A percentile compares a stretch with the other conserved stretches of the same genome.
phyloP scores from a whole-genome alignment of 2,888 invertebrate genomes.

The Orthosia gothica region DNA sequence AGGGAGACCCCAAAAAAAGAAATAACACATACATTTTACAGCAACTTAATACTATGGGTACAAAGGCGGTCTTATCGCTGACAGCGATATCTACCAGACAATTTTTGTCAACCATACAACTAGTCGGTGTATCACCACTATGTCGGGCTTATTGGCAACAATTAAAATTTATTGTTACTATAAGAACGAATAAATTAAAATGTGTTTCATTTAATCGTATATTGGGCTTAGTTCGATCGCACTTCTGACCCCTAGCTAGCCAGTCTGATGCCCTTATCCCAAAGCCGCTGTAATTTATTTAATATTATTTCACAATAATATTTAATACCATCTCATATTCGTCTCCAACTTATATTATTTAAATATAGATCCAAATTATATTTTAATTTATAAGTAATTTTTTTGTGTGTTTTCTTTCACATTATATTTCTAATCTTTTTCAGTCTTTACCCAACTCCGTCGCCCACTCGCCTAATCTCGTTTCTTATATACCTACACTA shows the following conservation, averaged over 20 bases:
- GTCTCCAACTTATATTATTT: neutral
- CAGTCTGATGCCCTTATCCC: neutral
- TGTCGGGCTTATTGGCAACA: too few relatives aligned
- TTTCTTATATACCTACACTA: slow-evolving; percentile 40
- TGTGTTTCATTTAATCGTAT: too few relatives aligned
- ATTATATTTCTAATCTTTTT: slow-evolving; percentile 12
- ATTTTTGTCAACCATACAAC: too few relatives aligned
- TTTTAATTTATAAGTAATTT: neutral
- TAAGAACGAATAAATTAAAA: too few relatives aligned
- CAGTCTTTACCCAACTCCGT: slow-evolving; percentile 47
- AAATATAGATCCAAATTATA: neutral
- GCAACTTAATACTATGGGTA: too few relatives aligned
- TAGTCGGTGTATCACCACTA: too few relatives aligned
- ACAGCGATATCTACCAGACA: too few relatives aligned
- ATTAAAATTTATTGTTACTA: too few relatives aligned
- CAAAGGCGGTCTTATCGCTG: too few relatives aligned
- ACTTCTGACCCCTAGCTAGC: slow-evolving; percentile 3
- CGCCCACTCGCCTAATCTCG: slow-evolving; percentile 64
- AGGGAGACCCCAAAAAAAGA: too few relatives aligned
- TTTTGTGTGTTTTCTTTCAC: neutral
- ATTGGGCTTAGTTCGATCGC: neutral
- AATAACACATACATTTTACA: too few relatives aligned
- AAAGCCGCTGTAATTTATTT: neutral
- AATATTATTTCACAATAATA: slow-evolving; percentile 17
- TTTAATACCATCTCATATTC: slow-evolving; percentile 9